Conservation (phyloP, 2,797 vertebrate species). For the Pseudocheirus occidentalis region DNA sequence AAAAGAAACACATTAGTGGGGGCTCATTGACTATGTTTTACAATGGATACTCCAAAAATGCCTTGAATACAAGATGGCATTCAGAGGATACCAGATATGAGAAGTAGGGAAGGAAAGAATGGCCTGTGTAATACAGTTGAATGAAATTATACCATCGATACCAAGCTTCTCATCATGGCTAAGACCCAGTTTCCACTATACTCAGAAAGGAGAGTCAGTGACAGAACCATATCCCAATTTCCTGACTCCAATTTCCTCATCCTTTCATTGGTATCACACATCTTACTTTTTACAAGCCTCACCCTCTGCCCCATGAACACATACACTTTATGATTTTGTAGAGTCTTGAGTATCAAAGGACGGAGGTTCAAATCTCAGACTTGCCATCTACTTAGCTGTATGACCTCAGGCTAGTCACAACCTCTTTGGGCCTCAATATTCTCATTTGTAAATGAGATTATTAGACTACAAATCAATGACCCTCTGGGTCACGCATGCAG, state of each 20-base stretch:
- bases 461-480: neutral
- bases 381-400: neutral
- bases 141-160: neutral
- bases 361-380: neutral
- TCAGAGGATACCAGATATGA: neutral
- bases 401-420: neutral
- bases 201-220: neutral
- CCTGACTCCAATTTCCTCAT: neutral
- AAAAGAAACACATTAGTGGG: neutral
- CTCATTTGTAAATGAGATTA: neutral
- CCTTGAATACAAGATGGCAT: neutral
- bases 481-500: neutral
- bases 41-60: neutral
- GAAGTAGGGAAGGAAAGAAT: neutral
- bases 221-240: neutral
- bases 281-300: neutral
- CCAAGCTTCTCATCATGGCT: neutral
- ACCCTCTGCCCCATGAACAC: neutral
- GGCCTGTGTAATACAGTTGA: neutral
- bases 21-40: neutral
- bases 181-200: neutral
- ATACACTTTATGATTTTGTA: neutral
- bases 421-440: neutral
- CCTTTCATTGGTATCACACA: neutral
- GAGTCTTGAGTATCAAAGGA: neutral